Percentiles rank a stretch among this genome's conserved stretches.
Evolutionary conservation across 2,888 invertebrate genomes (phyloP).

Genomic region (Melinaea menophilus): DNA sequence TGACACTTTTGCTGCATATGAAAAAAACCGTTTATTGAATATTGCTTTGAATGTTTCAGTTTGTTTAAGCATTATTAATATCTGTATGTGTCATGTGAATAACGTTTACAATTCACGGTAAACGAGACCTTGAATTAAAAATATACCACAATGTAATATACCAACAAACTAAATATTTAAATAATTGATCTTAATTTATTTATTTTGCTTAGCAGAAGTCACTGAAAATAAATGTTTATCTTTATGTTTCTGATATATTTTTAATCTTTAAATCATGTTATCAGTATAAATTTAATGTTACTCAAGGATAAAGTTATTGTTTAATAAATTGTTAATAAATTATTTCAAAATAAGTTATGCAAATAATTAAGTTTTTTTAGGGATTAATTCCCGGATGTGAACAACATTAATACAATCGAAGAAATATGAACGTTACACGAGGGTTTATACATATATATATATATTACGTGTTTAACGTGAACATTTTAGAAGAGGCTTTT

Average conservation of each 20-base stretch:
- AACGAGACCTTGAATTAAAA: background rate
- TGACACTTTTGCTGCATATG: constrained; percentile 59
- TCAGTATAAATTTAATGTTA: too few species aligned
- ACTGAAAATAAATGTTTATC: too few species aligned
- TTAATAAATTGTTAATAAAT: constrained; percentile 9
- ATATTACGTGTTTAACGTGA: constrained; percentile 51
- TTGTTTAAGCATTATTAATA: constrained; percentile 1
- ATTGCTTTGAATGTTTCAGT: constrained; percentile 8
- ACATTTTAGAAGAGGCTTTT: constrained; percentile 62
- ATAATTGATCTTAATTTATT: too few species aligned
- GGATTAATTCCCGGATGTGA: constrained; percentile 7
- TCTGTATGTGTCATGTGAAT: background rate
- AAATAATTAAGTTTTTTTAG: background rate
- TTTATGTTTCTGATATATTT: too few species aligned
- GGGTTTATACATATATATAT: constrained; percentile 41
- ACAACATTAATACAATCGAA: constrained; percentile 46
- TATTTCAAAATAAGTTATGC: too few species aligned
- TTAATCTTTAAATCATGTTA: too few species aligned
- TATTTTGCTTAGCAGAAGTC: too few species aligned
- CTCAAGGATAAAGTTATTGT: too few species aligned
- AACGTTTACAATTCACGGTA: background rate
- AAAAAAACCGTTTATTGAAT: constrained; percentile 39
- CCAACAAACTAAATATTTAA: too few species aligned
- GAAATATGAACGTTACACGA: constrained; percentile 62
- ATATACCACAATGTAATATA: too few species aligned